Evolutionary conservation across 2,888 invertebrate genomes (phyloP).

Genomic region (Xylota sylvarum): DNA sequence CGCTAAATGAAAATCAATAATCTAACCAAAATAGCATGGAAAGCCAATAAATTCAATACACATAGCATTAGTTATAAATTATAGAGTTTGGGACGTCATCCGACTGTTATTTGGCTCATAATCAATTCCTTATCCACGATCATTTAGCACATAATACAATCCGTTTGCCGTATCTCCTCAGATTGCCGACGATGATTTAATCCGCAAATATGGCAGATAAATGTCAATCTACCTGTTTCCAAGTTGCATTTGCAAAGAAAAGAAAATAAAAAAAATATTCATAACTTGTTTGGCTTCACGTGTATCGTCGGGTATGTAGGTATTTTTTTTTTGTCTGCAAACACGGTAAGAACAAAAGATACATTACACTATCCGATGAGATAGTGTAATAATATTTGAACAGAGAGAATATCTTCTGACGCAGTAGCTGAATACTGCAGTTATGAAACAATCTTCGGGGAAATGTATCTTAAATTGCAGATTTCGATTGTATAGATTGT

Average conservation of each 20-base stretch:
- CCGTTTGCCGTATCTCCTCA: background rate
- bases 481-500: constrained; percentile 11
- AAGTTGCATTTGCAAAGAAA: background rate
- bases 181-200: background rate
- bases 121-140: background rate
- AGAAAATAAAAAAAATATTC: background rate
- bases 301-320: too few species aligned
- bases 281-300: constrained; percentile 6
- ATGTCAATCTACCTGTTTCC: constrained; percentile 14
- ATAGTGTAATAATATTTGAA: constrained; percentile 21
- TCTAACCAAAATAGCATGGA: constrained; percentile 3
- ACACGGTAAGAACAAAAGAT: background rate
- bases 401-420: background rate
- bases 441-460: background rate
- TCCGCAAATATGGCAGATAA: constrained; percentile 23
- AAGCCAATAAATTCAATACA: background rate
- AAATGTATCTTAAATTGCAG: constrained; percentile 9
- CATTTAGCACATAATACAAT: background rate
- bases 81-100: background rate
- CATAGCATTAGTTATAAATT: background rate
- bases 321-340: background rate
- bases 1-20: constrained; percentile 15
- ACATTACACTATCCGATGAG: background rate
- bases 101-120: background rate
- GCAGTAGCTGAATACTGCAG: background rate